Conservation (phyloP, 2,113 vertebrate species). For the Gallinago paraguaiae region DNA sequence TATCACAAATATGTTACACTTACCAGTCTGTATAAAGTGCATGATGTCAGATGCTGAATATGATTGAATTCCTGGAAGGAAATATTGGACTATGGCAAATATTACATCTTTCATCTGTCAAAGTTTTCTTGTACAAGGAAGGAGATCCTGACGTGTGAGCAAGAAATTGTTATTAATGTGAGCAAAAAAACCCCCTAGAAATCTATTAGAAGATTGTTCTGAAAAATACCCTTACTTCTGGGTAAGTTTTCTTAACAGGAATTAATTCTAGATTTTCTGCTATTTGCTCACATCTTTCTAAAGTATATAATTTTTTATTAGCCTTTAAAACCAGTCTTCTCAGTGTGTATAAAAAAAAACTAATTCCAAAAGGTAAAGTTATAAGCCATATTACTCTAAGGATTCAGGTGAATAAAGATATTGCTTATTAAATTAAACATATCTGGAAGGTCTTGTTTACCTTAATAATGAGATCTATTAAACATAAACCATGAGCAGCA, state of each 20-base stretch:
- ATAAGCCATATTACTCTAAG: neutral
- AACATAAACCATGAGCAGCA: neutral
- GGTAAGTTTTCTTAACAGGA: neutral
- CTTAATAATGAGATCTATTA: neutral
- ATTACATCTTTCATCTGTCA: neutral
- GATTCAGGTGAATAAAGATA: neutral
- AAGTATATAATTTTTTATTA: neutral
- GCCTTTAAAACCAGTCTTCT: neutral
- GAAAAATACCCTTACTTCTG: neutral
- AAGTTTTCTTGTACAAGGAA: neutral
- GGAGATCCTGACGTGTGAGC: fast-evolving
- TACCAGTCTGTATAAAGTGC: neutral
- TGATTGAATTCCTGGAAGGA: neutral
- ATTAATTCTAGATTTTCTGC: neutral
- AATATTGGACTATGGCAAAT: neutral
- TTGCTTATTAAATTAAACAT: neutral
- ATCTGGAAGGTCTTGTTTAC: neutral
- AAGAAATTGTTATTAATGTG: neutral
- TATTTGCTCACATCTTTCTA: neutral
- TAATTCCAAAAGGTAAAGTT: neutral
- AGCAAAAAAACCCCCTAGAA: neutral
- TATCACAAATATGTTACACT: neutral
- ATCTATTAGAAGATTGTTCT: neutral
- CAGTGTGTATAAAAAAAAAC: neutral
- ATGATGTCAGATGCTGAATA: neutral